Percentiles rank a stretch among this genome's conserved stretches.
Evolutionary conservation across 1,140 invertebrate species (phyloP).

Genomic region (Akabosia matsudoensis): DNA sequence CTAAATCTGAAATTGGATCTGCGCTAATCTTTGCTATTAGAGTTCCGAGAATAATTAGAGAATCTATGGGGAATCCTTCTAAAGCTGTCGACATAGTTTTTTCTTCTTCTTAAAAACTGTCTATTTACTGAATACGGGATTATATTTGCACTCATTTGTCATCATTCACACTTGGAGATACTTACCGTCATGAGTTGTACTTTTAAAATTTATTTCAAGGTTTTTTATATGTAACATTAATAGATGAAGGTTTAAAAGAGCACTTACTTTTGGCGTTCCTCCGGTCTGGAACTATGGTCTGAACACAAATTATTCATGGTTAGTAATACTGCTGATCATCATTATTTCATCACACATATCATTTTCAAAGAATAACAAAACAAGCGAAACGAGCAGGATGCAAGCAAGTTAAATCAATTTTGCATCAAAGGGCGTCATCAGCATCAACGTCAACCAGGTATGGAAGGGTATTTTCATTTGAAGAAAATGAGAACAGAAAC

Average conservation of each 20-base stretch:
- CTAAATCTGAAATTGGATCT: constrained; percentile 4
- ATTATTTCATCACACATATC: constrained; percentile 9
- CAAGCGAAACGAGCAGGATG: not conserved
- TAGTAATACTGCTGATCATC: constrained; percentile 41
- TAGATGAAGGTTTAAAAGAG: constrained; percentile 34
- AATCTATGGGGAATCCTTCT: constrained; percentile 10
- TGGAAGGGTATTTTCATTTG: not conserved
- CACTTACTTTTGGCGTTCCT: constrained; percentile 82
- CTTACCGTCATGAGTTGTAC: not conserved
- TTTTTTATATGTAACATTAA: too few relatives aligned
- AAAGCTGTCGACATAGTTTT: not conserved
- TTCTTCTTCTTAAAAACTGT: not conserved
- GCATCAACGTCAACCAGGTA: not conserved
- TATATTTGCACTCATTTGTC: not conserved
- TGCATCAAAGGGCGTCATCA: not conserved
- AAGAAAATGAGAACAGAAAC: not conserved
- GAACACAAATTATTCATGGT: constrained; percentile 45
- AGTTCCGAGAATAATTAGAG: not conserved
- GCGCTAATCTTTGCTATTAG: too few relatives aligned
- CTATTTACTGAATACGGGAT: not conserved
- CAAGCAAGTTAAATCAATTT: not conserved
- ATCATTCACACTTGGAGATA: not conserved
- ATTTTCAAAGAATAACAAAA: not conserved
- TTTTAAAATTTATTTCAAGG: too few relatives aligned
- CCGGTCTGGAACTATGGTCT: constrained; percentile 54